Base-by-base conservation (phyloP, 2,113 vertebrate species). In the Poeciliopsis prolifica region DNA sequence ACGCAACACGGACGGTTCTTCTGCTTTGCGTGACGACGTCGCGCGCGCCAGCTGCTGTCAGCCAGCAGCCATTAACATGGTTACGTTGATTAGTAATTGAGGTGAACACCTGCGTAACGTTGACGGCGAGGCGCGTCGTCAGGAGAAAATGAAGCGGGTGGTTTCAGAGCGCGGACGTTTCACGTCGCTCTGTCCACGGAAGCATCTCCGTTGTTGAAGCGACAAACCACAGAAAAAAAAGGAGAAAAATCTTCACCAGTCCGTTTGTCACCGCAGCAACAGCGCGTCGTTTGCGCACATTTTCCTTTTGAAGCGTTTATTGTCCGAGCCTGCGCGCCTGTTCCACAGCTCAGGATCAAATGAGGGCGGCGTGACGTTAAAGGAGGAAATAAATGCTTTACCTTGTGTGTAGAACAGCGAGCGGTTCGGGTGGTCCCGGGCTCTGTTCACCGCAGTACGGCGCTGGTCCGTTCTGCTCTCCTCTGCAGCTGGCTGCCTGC, bases 401-500 rank as follows among this genome's bases (percentile, higher is more conserved):
- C 89, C 89, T 83, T 58, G 65, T 10, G 63, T 28, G 81, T 1
- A 26, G 68, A 62, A 35, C 8, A 30, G 12, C 48, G 75, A 40
- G 72, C 35, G 10, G 75, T 37, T 60, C 14, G 22, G 58, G 29
- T 35, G 42, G 70, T 79, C 48, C 70, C 68, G 61, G 24, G 61
- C 74, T 81, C 66, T 58, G 58, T 24, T 67, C 82, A 40, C 83
- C 70, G 87, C 89, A 64, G 86, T 14, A 42, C 76, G 54, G 40
- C 65, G 68, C 75, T 61, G 78, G 29, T 82, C 24, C 65, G 61
- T 68, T 17, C 75, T 61, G 22, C 74, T 81, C 29, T 29, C 28
- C 28, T 28, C 65, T 62, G 89, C 88, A 81, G 92, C 91, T 89
- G 88, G 78, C 68, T 66, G 76, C 81, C 81, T 78, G 87, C 88